Evolutionary conservation across 2,797 vertebrate species (phyloP).

Genomic region (Tympanoctomys barrerae): DNA sequence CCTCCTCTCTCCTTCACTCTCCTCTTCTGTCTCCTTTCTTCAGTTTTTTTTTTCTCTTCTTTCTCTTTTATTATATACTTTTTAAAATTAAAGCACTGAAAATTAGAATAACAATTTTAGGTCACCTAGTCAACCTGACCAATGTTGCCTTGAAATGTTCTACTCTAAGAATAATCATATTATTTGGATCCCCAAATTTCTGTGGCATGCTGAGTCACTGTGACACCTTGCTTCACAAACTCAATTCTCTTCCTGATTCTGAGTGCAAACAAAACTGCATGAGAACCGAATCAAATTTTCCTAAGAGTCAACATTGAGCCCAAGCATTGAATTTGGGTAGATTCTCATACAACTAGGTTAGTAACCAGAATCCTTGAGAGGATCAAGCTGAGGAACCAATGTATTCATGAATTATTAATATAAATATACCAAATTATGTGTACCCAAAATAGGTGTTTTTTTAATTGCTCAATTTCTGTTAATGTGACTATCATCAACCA

Average conservation of each 20-base stretch:
- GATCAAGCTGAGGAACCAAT: background rate
- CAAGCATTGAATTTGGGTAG: background rate
- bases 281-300: background rate
- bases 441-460: background rate
- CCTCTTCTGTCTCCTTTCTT: too few species aligned
- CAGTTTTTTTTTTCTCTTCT: too few species aligned
- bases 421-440: background rate
- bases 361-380: background rate
- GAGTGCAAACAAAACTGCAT: background rate
- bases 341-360: background rate
- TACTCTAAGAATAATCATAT: background rate
- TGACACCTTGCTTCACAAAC: background rate
- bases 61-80: background rate
- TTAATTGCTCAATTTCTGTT: background rate
- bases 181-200: background rate
- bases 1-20: background rate
- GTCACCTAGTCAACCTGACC: background rate
- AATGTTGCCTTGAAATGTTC: background rate
- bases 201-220: background rate
- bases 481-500: background rate
- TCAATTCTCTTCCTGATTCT: background rate
- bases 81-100: background rate
- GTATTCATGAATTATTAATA: background rate
- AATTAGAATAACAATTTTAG: background rate
- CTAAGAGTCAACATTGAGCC: background rate